Evolutionary conservation across 2,797 vertebrate genomes (phyloP), one percentile per base, ranked within the genome.

Genomic region (Sitta carolinensis): DNA sequence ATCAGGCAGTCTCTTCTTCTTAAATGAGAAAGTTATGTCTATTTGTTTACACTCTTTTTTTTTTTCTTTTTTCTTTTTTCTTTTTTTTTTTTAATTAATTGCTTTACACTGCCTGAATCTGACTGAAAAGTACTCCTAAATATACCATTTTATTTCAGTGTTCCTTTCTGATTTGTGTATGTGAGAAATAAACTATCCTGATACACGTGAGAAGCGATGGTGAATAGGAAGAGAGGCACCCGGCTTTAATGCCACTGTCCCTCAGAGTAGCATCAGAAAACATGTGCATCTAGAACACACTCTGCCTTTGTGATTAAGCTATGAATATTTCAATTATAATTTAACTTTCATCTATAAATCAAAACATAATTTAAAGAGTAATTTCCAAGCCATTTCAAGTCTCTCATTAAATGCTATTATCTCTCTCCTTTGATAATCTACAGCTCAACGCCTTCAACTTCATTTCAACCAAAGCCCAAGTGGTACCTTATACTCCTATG

Each of bases 301-400:
- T 87, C 67, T 70, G n/a, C 12, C 59, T 21, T 69, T 43, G 75
- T 78, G 58, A 68, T 47, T 86, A 59, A 40, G 16, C 52, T 62
- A 17, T 42, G 7, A 84, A 10, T 59, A 85, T 83, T 90, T 92
- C 54, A 84, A 66, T 87, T 95, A 59, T 30, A 79, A 87, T 94
- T 89, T 76, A 84, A 63, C 52, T 88, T 50, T 30, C 34, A 32
- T 58, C 72, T 87, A 85, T 45, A 82, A 93, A 90, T 50, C n/a
- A 91, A 89, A 94, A 77, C 29, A 84, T 47, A 43, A 83, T 84
- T 92, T 81, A 72, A 79, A 85, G 42, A 83, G 51, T 75, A 48
- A 93, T 82, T 89, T 93, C 32, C 19, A 91, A 87, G 51, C 10
- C 6, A 30, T 95, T 88, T 77, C 23, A 81, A 75, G 32, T 51